A percentile compares a stretch with the other conserved stretches of the same genome.
Conservation (phyloP, 2,113 vertebrate genomes). For the Regulus satrapa region DNA sequence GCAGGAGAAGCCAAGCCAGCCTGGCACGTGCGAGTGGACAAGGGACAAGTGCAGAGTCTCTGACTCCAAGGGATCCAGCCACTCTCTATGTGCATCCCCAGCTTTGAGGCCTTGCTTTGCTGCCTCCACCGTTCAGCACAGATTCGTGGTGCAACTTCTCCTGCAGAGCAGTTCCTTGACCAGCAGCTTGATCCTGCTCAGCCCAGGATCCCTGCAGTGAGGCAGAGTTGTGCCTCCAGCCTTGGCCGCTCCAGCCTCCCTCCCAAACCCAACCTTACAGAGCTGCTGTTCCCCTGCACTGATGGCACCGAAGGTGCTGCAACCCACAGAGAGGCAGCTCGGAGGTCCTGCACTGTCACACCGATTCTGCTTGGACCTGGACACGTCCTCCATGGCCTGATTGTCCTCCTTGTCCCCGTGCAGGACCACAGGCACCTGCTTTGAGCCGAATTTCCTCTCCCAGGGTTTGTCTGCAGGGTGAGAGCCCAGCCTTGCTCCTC, state of each 20-base stretch:
- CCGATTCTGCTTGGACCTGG: not conserved
- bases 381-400: not conserved
- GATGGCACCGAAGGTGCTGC: not conserved
- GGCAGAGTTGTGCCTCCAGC: not conserved
- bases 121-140: not conserved
- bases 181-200: not conserved
- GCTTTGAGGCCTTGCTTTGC: not conserved
- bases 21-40: accelerated
- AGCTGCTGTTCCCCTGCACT: not conserved
- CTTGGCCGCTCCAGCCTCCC: not conserved
- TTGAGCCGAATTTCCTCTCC: not conserved
- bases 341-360: not conserved
- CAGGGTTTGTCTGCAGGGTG: not conserved
- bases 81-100: accelerated
- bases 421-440: not conserved
- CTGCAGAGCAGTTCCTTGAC: not conserved
- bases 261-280: accelerated
- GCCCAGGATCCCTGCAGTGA: accelerated
- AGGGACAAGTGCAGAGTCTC: not conserved
- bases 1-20: not conserved
- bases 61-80: not conserved
- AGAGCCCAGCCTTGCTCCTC: not conserved
- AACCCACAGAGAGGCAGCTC: not conserved
- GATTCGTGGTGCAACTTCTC: accelerated
- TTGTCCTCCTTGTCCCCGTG: not conserved